Base-by-base conservation (phyloP, 2,113 vertebrate genomes). In the Phoxinus phoxinus region DNA sequence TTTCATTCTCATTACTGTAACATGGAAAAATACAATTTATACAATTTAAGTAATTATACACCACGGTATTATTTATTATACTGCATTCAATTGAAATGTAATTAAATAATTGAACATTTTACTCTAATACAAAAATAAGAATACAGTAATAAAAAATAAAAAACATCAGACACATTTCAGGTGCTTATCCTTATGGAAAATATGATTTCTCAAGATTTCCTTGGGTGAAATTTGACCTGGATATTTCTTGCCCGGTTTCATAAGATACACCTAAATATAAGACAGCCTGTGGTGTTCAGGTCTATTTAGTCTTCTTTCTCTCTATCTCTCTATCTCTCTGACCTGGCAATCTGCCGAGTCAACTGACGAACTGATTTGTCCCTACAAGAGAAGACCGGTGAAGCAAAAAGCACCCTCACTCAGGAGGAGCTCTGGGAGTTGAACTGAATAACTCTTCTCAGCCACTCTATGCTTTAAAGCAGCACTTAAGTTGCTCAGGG, bases 401-500 rank as follows among this genome's bases (percentile, higher is more conserved):
- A 83, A 85, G 58, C 44, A 87, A 63, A 82, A 76, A 81, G 69
- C 76, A 41, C 41, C 79, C 74, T 56, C 84, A 83, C 84, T 85
- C 83, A 69, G 8, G 2, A 19, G 48, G 58, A 72, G 71, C 83
- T 71, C 63, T 78, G 65, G 77, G 80, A 44, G 76, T 73, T 73
- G 72, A 84, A 78, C 67, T 51, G 56, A 77, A 76, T 35, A 63
- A 77, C 59, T 84, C 56, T 67, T 78, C 73, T 67, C 61, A 17
- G 41, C 21, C 58, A 37, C 59, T 63, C 65, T 84, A 23, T 80
- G 74, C 23, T 84, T 84, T 84, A 79, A 78, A 61, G 74, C 82
- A n/a, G 44, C 84, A 86, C 88, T 86, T 84, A 73, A 85, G 87
- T 83, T 84, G 86, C 61, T 83, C 59, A 10, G 87, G 87, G 87